Conservation (phyloP, 2,888 invertebrate genomes). For the Oxycera nigricornis region DNA sequence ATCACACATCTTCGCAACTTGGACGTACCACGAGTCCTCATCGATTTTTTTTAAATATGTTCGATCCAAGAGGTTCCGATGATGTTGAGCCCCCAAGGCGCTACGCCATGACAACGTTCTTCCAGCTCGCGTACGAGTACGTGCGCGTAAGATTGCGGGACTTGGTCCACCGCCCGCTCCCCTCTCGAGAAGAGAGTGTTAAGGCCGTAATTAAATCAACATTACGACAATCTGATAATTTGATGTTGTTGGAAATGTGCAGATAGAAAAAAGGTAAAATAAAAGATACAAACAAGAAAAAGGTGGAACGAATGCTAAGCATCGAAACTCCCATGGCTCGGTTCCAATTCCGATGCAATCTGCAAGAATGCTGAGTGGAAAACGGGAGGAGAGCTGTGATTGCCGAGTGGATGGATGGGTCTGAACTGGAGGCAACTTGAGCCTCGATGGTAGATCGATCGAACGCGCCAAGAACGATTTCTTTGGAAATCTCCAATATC, state of each 20-base stretch:
- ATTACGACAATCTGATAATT: slow-evolving; percentile 47
- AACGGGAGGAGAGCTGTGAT: not conserved
- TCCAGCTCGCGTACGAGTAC: not conserved
- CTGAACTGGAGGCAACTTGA: not conserved
- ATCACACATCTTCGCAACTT: slow-evolving; percentile 7
- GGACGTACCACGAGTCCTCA: too few species aligned
- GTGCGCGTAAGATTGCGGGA: slow-evolving; percentile 28
- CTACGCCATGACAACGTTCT: too few species aligned
- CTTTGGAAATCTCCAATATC: not conserved
- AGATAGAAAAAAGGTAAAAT: not conserved
- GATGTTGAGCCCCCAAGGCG: too few species aligned
- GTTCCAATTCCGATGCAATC: not conserved
- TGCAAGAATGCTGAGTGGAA: not conserved
- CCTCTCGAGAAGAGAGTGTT: slow-evolving; percentile 26
- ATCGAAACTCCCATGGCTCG: not conserved
- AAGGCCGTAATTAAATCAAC: slow-evolving; percentile 44
- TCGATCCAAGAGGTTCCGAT: too few species aligned
- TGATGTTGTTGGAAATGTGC: slow-evolving; percentile 34
- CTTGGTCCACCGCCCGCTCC: too few species aligned
- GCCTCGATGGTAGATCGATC: not conserved
- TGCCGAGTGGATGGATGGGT: not conserved
- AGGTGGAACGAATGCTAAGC: not conserved
- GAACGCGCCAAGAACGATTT: not conserved
- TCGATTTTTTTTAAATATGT: too few species aligned
- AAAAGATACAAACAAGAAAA: slow-evolving; percentile 10